phyloP scores from a whole-genome alignment of 1,140 invertebrate genomes.

The Charaxes varanes region DNA sequence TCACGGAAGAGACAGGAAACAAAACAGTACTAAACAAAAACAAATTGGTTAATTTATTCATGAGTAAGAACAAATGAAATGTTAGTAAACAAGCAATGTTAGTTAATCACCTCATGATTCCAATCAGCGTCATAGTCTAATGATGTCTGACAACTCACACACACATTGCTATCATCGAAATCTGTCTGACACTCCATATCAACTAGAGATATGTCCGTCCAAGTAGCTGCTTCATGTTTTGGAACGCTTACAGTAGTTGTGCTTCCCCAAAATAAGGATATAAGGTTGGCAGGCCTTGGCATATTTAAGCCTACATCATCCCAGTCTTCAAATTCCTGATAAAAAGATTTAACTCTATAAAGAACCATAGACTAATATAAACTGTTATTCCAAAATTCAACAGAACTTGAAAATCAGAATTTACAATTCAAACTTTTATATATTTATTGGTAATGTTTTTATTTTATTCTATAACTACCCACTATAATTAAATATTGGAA shows the following conservation, averaged over 20 bases:
- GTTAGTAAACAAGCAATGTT: constrained; percentile 12
- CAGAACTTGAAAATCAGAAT: no score
- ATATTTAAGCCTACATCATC: constrained; percentile 94
- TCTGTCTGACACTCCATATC: constrained; percentile 64
- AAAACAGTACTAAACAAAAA: neutral
- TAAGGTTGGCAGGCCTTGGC: constrained; percentile 84
- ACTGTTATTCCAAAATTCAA: no score
- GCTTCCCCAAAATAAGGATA: constrained; percentile 84
- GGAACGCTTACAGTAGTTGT: constrained; percentile 30
- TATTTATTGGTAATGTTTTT: no score
- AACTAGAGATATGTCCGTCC: constrained; percentile 22
- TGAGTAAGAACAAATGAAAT: neutral
- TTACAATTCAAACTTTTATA: no score
- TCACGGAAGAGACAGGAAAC: no score
- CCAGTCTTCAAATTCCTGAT: constrained; percentile 95
- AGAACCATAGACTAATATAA: no score
- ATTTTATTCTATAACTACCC: no score
- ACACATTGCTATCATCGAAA: constrained; percentile 44
- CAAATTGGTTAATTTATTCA: neutral
- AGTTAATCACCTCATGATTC: constrained; percentile 58
- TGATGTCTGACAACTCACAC: constrained; percentile 55
- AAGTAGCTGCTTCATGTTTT: constrained; percentile 39
- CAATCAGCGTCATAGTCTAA: constrained; percentile 52
- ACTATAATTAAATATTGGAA: no score
- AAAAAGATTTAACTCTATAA: constrained; percentile 18